phyloP scores from a whole-genome alignment of 2,888 invertebrate genomes.

The Melinaea menophilus region DNA sequence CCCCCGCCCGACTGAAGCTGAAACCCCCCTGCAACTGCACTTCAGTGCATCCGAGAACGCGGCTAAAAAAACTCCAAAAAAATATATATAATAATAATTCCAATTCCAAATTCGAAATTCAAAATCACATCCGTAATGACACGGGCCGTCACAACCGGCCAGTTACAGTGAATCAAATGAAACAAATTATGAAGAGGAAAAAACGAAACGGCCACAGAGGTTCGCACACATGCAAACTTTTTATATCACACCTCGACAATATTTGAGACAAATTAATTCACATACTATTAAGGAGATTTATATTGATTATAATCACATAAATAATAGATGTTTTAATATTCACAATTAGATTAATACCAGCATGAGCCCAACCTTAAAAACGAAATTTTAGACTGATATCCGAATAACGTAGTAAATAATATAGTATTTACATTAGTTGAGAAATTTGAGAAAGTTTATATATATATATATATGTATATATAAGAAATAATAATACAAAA shows the following conservation, averaged over 20 bases:
- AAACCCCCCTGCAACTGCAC: conserved; percentile 69
- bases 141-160: conserved; percentile 19
- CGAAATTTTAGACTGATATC: conserved; percentile 78
- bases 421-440: conserved; percentile 77
- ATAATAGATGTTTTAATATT: conserved; percentile 49
- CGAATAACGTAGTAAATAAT: conserved; percentile 57
- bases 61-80: conserved; percentile 51
- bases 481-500: conserved; percentile 26
- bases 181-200: conserved; percentile 74
- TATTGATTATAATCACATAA: conserved; percentile 66
- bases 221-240: conserved; percentile 41
- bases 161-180: conserved; percentile 31
- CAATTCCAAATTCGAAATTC: conserved; percentile 32
- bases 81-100: conserved; percentile 44
- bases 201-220: conserved; percentile 54
- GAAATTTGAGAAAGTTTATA: conserved; percentile 75
- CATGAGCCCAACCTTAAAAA: conserved; percentile 72
- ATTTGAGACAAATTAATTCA: conserved; percentile 46
- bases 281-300: conserved; percentile 53
- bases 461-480: conserved; percentile 43
- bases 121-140: conserved; percentile 18
- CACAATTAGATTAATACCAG: conserved; percentile 45
- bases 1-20: conserved; percentile 41
- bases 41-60: conserved; percentile 70
- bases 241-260: conserved; percentile 60